phyloP scores from a whole-genome alignment of 2,797 vertebrate genomes.

The Luscinia megarhynchos region DNA sequence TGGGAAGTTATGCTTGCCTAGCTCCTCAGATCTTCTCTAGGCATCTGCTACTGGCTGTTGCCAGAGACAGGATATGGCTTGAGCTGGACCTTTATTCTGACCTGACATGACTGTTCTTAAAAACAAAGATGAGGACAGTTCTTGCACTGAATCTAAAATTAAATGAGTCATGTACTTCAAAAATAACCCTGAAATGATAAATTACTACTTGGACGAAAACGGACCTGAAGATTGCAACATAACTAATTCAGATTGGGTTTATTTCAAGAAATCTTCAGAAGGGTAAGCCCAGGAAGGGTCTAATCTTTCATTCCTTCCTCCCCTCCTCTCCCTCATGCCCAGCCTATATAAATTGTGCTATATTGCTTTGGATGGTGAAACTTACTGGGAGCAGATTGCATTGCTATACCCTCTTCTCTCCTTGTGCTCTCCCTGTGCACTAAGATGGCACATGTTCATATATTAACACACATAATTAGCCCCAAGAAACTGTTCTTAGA shows the following conservation, averaged over 20 bases:
- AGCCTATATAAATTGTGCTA: background rate
- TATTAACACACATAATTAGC: background rate
- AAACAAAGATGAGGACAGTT: background rate
- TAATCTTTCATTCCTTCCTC: background rate
- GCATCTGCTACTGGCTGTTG: background rate
- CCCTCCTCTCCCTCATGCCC: background rate
- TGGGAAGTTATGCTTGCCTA: background rate
- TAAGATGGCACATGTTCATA: background rate
- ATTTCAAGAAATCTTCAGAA: conserved; percentile 6
- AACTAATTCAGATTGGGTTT: background rate
- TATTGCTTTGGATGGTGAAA: background rate
- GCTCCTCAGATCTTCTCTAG: background rate
- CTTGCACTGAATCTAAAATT: conserved; percentile 20
- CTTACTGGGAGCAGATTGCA: background rate
- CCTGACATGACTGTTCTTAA: conserved; percentile 21
- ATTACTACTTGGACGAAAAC: conserved; percentile 4
- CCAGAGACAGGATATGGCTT: background rate
- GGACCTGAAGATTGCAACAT: background rate
- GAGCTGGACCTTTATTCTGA: conserved; percentile 5
- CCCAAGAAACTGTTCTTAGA: background rate
- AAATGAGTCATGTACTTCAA: background rate
- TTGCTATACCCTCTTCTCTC: background rate
- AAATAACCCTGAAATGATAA: conserved; percentile 3
- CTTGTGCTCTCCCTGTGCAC: background rate
- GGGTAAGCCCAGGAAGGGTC: background rate